Evolutionary conservation across 2,113 vertebrate genomes (phyloP), one percentile per base, ranked within the genome.

Genomic region (Xiphorhynchus elegans): DNA sequence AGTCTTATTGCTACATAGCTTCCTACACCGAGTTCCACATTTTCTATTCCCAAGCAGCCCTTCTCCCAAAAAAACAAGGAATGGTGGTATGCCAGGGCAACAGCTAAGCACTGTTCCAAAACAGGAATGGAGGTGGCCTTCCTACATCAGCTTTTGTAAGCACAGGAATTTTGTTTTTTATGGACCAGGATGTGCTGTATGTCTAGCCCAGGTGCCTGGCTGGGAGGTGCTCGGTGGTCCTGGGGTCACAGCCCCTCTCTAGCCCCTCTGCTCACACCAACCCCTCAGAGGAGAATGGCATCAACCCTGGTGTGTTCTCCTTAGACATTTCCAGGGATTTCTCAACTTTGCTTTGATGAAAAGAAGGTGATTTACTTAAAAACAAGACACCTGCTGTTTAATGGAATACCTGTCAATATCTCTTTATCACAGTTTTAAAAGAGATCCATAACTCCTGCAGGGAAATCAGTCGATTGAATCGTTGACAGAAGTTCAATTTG

Each of bases 71-170:
- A 64, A 46, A 2, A 3, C 5, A 19, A 40, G 44, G 8, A 16
- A 7, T 1, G 19, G 4, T 17, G 21, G 55, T 1, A 8, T 4
- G 18, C 17, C 0, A 0, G 37, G 0, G 0, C 3, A 49, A 20
- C 25, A 19, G 31, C 44, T 20, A 17, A 8, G 26, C 35, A 11
- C 21, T 1, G 44, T 13, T 31, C 59, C 19, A 3, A 16, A 14
- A 0, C 29, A 66, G 56, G n/a, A 17, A 29, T 0, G 0, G 0
- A 21, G 28, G 31, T 13, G 17, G 16, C 8, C 23, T 40, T 14
- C 20, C 2, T 3, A 6, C 24, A 25, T 0, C 16, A 5, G 50
- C 5, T 4, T 19, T 26, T 50, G 31, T 11, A 7, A 8, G 42
- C 28, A 24, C 5, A 19, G 35, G 20, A 73, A 11, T 4, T 6